These are phyloP conservation scores for Merops nubicus DNA, from an alignment of 2,113 vertebrate species.

Conservation along the genomic window DNA sequence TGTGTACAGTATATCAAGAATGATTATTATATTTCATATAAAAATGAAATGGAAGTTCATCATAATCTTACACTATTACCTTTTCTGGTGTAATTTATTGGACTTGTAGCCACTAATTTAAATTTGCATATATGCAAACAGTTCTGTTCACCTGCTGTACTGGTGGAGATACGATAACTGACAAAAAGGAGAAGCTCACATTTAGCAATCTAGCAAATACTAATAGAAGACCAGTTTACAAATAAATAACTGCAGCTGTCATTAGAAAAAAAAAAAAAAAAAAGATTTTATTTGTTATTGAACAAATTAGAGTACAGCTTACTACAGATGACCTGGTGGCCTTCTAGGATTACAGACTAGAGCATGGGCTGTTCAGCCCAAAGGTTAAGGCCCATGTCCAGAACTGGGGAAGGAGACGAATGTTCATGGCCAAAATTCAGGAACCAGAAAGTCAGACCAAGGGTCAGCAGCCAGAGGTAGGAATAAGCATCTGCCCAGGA, in stretches of 20 bases:
- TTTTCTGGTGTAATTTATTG: neutral
- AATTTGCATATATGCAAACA: neutral
- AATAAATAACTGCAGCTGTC: neutral
- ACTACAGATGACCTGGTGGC: constrained; percentile 24
- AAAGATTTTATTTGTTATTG: neutral
- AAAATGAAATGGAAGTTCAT: neutral
- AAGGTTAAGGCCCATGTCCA: constrained; percentile 52
- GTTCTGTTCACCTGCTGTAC: neutral
- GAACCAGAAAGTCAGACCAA: constrained; percentile 53
- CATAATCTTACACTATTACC: neutral
- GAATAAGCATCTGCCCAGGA: neutral
- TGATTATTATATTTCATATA: neutral
- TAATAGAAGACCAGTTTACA: neutral
- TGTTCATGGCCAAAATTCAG: neutral
- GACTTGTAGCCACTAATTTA: neutral
- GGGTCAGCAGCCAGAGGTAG: constrained; percentile 22
- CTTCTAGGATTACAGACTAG: constrained; percentile 39
- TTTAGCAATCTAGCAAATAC: neutral
- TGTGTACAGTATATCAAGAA: neutral
- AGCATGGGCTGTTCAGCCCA: constrained; percentile 22
- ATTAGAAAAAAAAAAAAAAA: neutral
- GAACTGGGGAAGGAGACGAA: neutral
- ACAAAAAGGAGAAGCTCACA: neutral
- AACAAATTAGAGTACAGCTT: constrained; percentile 2
- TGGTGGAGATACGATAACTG: neutral